Percentiles rank a stretch among this genome's conserved stretches.
These are phyloP conservation scores for Echinometra lucunter DNA, from an alignment of 53 echinoderm and acorn worm genomes.

Conservation along the genomic window DNA sequence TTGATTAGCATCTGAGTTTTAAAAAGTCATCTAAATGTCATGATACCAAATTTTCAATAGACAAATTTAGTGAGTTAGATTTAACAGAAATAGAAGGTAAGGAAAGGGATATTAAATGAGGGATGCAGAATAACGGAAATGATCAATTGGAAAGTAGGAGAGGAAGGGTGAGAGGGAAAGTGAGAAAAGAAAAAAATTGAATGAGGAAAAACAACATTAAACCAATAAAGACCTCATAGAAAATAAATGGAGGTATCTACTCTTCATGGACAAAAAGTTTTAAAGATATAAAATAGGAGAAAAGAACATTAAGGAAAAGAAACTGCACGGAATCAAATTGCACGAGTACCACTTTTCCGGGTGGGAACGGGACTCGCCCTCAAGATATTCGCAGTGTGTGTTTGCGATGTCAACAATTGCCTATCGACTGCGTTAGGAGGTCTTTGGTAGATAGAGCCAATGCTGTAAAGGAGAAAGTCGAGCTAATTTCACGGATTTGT, in stretches of 20 bases:
- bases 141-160: background rate
- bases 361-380: background rate
- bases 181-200: background rate
- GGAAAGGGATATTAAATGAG: background rate
- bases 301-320: background rate
- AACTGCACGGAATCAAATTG: background rate
- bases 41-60: background rate
- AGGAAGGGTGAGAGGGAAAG: background rate
- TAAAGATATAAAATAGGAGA: background rate
- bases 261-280: no score
- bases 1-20: background rate
- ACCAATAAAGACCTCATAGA: no score
- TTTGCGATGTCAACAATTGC: slow-evolving; percentile 6
- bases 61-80: background rate
- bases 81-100: background rate
- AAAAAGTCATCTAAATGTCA: background rate
- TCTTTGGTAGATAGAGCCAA: background rate
- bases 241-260: no score
- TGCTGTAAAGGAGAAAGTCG: background rate
- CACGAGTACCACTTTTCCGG: background rate
- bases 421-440: background rate
- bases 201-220: no score
- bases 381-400: background rate
- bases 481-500: slow-evolving; percentile 27
- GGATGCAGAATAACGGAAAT: background rate